Evolutionary conservation across 2,888 invertebrate genomes (phyloP), one percentile per base, ranked within the genome.

Genomic region (Strigamia maritima): DNA sequence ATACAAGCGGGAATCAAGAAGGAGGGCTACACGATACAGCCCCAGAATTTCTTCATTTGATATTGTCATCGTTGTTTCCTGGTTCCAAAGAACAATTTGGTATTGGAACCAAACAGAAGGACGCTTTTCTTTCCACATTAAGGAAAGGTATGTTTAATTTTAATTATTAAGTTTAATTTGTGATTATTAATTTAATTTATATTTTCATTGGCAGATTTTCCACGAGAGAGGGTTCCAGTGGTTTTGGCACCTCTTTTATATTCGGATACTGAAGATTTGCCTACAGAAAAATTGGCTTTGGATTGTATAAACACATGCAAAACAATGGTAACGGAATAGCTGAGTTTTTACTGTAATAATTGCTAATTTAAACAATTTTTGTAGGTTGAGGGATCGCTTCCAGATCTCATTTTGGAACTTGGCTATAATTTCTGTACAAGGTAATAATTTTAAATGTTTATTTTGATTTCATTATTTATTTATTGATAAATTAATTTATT

Each of bases 331-430:
- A 49, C 4, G 75, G n/a, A 12, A 12, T 26, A 75, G 19, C 19
- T 2, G 14, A 31, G 1, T n/a, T 70, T 70, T 24, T 31, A 22
- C n/a, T 35, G 26, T 31, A 22, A 7, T 75, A 14, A 75, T 35
- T 16, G n/a, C 14, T 75, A 3, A 26, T 35, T 75, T 3, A 38
- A 75, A 78, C 1, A 38, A 75, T 35, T 3, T 74, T 81, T 82
- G 31, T 82, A 87, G 86, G 83, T 85, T 83, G 86, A 86, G 80
- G 84, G 84, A 24, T 85, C 87, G 10, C 82, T 88, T 85, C 92
- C 95, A 82, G 97, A 97, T 85, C 90, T 97, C 84, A 91, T 98
- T 84, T 90, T 93, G 85, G 98, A 98, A 87, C 90, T 97, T 85
- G 96, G 98, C 79, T 96, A 94, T 87, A 89, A 91, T 82, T 96